These are phyloP conservation scores for Aphelinus certus DNA, from an alignment of 1,140 invertebrate genomes.

Conservation along the genomic window DNA sequence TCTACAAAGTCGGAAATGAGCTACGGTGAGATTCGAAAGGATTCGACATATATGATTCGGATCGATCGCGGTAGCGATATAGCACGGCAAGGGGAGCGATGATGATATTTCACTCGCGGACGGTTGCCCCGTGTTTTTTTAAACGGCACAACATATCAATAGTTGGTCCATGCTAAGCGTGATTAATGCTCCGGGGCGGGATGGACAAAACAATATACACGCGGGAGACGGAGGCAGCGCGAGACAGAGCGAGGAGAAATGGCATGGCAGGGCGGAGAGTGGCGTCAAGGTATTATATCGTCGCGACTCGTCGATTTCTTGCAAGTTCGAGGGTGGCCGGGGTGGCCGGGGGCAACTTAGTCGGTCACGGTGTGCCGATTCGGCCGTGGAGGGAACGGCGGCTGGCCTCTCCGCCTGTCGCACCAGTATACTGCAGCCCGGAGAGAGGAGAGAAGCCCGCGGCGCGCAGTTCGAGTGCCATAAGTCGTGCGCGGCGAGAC, in stretches of 20 bases:
- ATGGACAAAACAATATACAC: not conserved
- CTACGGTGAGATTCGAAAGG: no score
- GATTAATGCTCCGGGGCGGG: no score
- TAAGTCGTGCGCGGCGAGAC: constrained; percentile 54
- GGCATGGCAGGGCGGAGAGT: not conserved
- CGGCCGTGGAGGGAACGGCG: not conserved
- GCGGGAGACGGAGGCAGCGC: not conserved
- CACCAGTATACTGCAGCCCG: not conserved
- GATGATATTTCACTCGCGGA: no score
- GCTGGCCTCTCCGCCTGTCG: not conserved
- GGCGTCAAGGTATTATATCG: not conserved
- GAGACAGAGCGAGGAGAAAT: not conserved
- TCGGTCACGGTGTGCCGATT: constrained; percentile 44
- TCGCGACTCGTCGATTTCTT: constrained; percentile 24
- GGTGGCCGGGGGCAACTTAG: constrained; percentile 11
- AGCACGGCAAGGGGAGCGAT: no score
- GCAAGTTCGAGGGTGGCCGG: not conserved
- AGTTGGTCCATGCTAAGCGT: no score
- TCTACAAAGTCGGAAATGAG: no score
- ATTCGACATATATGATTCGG: no score
- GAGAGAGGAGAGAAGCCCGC: constrained; percentile 28
- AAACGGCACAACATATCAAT: no score
- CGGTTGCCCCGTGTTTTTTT: no score
- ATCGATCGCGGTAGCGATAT: no score
- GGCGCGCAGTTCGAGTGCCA: constrained; percentile 49